Conservation (phyloP, 2,797 vertebrate genomes). For the Gymnothorax javanicus region DNA sequence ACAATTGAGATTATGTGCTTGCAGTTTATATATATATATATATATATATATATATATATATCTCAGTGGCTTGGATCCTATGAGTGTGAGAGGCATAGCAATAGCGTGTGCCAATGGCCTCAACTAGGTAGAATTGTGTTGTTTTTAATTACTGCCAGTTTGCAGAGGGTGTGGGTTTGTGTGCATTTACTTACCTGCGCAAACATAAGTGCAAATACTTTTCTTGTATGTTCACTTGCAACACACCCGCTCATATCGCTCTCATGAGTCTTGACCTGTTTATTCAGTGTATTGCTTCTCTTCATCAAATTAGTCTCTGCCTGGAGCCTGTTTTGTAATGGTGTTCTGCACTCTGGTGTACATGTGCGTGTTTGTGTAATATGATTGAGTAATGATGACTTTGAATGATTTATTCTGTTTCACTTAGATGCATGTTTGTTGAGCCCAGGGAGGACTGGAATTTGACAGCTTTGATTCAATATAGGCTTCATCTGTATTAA, state of each 20-base stretch:
- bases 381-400: neutral
- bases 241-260: neutral
- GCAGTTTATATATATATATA: neutral
- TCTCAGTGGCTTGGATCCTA: neutral
- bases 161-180: constrained; percentile 15
- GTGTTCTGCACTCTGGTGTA: neutral
- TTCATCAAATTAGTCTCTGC: constrained; percentile 8
- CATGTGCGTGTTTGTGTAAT: neutral
- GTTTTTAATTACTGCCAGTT: constrained; percentile 6
- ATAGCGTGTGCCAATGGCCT: neutral
- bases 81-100: neutral
- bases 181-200: neutral
- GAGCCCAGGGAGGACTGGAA: neutral
- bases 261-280: neutral
- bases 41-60: neutral
- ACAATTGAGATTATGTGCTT: neutral
- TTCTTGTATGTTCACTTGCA: constrained; percentile 16
- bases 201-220: constrained; percentile 11
- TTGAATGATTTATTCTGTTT: neutral
- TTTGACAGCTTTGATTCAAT: neutral
- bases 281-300: constrained; percentile 1
- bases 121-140: neutral
- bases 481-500: neutral
- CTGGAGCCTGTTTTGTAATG: neutral
- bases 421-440: neutral